Evolutionary conservation across 2,113 vertebrate species (phyloP), one percentile per base, ranked within the genome.

Genomic region (Pseudorhombus dupliciocellatus): DNA sequence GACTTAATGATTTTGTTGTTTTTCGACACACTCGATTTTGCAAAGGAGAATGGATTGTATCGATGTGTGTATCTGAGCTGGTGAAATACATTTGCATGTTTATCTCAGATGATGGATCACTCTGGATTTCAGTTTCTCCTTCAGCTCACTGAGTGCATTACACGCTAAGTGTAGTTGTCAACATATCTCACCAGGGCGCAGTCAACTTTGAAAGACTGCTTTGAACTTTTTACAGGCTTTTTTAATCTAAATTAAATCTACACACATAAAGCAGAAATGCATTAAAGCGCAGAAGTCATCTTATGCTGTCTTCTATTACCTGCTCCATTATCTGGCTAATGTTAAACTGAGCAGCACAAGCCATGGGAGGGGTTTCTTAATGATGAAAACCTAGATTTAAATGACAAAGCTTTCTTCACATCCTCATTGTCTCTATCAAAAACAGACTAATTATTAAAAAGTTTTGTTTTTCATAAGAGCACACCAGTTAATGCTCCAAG

Each of bases 41-140:
- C 52, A 24, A 1, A 30, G 6, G 56, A n/a, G 48, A 51, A 21
- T n/a, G 58, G 37, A 30, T 66, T 58, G 20, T 52, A 6, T 61
- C 10, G 20, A 66, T 5, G 3, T 46, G 21, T 8, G 8, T 21
- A 20, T 21, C 48, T 0, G 22, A 26, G 26, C 50, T 9, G 18
- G 18, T 50, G 18, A 61, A 56, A 66, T 63, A 26, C n/a, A 50
- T 48, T 65, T 70, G 12, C 1, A 7, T 30, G 12, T 25, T 48
- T 25, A 37, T 53, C 70, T 4, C 22, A 51, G 50, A 31, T 50
- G 20, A 70, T 25, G 30, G 44, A 61, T 71, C 61, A 57, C 3
- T 20, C 37, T 9, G 51, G n/a, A 51, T 56, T 79, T 21, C 2
- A 10, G 20, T 57, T 56, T 50, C 30, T 18, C 5, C 4, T 16